A percentile compares a stretch with the other conserved stretches of the same genome.
Conservation (phyloP, 2,113 vertebrate species). For the Hydrolagus affinis region DNA sequence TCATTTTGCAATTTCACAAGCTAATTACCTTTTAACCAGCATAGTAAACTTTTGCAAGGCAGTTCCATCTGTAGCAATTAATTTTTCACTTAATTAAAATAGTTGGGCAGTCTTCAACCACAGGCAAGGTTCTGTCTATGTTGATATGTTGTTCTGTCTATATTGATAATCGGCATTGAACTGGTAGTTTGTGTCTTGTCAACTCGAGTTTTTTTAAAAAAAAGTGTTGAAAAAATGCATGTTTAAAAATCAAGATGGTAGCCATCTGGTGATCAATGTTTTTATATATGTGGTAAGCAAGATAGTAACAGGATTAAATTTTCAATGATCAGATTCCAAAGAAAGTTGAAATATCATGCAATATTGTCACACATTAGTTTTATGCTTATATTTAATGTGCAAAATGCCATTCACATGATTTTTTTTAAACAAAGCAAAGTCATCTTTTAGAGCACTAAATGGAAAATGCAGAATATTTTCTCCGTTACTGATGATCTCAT, state of each 20-base stretch:
- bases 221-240: no score
- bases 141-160: no score
- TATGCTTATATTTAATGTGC: no score
- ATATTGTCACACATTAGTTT: no score
- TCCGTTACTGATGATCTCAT: background rate
- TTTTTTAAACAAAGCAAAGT: background rate
- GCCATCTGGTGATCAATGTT: no score
- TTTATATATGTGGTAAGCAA: no score
- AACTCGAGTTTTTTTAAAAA: no score
- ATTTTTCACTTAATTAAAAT: background rate
- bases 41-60: background rate
- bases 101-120: background rate
- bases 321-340: no score
- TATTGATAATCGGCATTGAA: background rate
- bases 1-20: background rate
- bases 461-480: constrained; percentile 8
- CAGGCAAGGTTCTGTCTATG: background rate
- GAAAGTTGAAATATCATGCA: no score
- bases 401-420: background rate
- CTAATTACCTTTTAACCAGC: constrained; percentile 22
- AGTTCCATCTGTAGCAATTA: background rate
- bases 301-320: no score
- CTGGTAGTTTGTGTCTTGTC: no score
- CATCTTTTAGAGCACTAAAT: background rate
- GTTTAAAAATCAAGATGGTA: no score